Percentiles rank a stretch among this genome's conserved stretches.
Conservation (phyloP, 2,888 invertebrate genomes). For the Heliconius cydno region DNA sequence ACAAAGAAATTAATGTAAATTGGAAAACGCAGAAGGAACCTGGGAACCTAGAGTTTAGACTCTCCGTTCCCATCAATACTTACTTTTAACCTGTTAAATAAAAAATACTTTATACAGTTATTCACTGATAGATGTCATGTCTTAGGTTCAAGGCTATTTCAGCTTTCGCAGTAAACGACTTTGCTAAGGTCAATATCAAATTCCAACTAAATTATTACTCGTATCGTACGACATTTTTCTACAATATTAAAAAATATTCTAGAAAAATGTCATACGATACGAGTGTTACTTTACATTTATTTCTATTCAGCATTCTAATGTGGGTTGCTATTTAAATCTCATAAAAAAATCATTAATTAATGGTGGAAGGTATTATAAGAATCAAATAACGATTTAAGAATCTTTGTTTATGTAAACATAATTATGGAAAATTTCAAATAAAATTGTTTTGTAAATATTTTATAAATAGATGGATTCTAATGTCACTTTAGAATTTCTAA, state of each 20-base stretch:
- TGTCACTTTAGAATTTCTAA: no score
- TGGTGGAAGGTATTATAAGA: not conserved
- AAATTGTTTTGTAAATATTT: no score
- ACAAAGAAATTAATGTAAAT: no score
- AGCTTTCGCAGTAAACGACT: not conserved
- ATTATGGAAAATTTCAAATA: no score
- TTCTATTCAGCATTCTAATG: not conserved
- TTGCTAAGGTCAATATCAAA: not conserved
- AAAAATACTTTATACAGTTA: no score
- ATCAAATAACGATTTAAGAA: not conserved
- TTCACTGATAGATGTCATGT: no score
- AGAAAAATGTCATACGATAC: no score
- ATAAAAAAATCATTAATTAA: not conserved
- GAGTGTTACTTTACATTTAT: not conserved
- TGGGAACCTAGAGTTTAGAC: no score
- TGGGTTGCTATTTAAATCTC: not conserved
- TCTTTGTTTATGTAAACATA: not conserved
- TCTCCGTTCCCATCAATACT: no score
- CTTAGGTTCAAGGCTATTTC: not conserved
- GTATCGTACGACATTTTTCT: conserved; percentile 15
- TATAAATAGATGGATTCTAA: no score
- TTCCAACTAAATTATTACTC: not conserved
- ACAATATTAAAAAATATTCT: not conserved
- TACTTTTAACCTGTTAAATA: no score
- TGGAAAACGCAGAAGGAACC: no score